Evolutionary conservation across 2,888 invertebrate species (phyloP), one percentile per base, ranked within the genome.

Genomic region (Dermolepida albohirtum): DNA sequence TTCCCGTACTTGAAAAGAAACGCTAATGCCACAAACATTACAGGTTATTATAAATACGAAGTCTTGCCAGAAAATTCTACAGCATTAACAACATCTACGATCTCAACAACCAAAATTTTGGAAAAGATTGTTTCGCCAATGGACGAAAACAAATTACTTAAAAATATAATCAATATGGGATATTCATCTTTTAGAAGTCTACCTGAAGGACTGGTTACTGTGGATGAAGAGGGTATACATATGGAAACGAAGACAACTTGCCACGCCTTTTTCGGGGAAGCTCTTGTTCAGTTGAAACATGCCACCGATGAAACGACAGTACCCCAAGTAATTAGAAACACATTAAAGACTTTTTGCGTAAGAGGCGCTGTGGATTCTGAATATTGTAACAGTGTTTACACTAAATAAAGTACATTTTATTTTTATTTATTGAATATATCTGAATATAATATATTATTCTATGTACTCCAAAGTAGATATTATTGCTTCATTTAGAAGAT

Each of bases 241-340:
- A 81, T 84, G 78, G 81, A 81, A 49, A 80, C 81, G 1, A 83
- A 81, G 71, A 81, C 80, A 4, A 79, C 81, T 0, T 84, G 84
- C 59, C 83, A 84, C 73, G 83, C 82, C 5, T 84, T 83, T 72
- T 81, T 84, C 67, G 83, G 82, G 0, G 81, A 84, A 71, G 71
- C 83, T 8, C 70, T 84, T 69, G 72, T 75, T 54, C 76, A 78
- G 16, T 70, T 82, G 51, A 76, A 74, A 49, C 73, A 74, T 34
- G 73, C 77, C 2, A 54, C 62, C 22, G 65, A 62, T 11, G 63
- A 71, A 39, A 72, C 74, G 5, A 77, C 76, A 5, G 73, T 73
- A 29, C 40, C 76, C 12, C 72, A 73, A 7, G 66, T 77, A 17
- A 74, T 83, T 7, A 74, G 72, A 34, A 71, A 75, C 43, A 75